phyloP scores from a whole-genome alignment of 2,113 vertebrate genomes.

The Hepsetus odoe region DNA sequence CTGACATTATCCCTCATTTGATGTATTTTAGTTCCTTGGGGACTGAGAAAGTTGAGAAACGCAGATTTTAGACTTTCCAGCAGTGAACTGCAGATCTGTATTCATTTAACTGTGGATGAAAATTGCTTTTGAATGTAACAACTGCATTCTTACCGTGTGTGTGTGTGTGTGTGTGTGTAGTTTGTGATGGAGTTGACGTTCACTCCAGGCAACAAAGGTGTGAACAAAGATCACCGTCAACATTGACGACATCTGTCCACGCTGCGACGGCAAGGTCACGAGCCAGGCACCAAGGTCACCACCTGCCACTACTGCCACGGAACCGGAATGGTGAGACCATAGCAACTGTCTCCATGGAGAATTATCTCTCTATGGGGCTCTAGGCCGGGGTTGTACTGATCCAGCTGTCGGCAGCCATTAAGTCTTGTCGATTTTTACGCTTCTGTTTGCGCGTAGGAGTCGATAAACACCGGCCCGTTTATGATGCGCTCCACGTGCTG shows the following conservation, averaged over 20 bases:
- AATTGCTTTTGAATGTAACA: neutral
- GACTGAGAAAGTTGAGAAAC: too few relatives aligned
- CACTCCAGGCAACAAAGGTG: slow-evolving; percentile 93
- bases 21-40: too few relatives aligned
- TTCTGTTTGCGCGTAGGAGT: slow-evolving; percentile 78
- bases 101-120: too few relatives aligned
- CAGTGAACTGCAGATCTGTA: too few relatives aligned
- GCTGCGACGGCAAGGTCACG: slow-evolving; percentile 86
- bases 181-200: slow-evolving; percentile 96
- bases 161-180: slow-evolving; percentile 66
- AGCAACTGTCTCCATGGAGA: neutral
- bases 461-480: slow-evolving; percentile 91
- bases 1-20: neutral
- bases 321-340: slow-evolving; percentile 87
- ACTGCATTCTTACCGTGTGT: neutral
- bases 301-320: slow-evolving; percentile 89
- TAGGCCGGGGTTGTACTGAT: too few relatives aligned
- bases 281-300: slow-evolving; percentile 89
- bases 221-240: slow-evolving; percentile 93
- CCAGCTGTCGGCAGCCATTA: too few relatives aligned
- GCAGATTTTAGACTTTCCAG: too few relatives aligned
- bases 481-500: slow-evolving; percentile 95
- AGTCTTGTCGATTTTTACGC: neutral
- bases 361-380: too few relatives aligned
- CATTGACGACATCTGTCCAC: slow-evolving; percentile 86